Base-by-base conservation (phyloP, 2,888 invertebrate species). In the Pristionchus maxplancki region DNA sequence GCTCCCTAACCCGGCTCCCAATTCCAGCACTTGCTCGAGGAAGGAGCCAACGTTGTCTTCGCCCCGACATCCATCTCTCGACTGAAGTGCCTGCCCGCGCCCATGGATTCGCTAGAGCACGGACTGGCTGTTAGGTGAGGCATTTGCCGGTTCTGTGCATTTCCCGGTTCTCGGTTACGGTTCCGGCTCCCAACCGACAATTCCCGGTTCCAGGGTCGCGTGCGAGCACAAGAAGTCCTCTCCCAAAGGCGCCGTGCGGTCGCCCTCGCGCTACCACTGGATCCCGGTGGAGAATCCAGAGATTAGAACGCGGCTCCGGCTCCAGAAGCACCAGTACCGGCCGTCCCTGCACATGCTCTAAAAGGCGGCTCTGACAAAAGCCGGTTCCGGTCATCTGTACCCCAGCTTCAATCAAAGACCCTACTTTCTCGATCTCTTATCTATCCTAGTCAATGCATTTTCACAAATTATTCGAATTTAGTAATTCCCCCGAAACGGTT, bases 191-290 rank as follows among this genome's bases (percentile, higher is more conserved):
- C n/a, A n/a, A n/a, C n/a, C n/a, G n/a, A n/a, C 1, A 50, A 13
- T 17, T n/a, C n/a, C 31, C 53, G 13, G 11, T 87, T 48, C 20
- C 71, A 87, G 86, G 50, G 71, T 87, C 24, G 86, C 87, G 88
- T 92, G 92, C 62, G 89, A 91, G 74, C 92, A 92, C 87, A 92
- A 92, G 88, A 91, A 92, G 89, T 90, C 90, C 6, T 89, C 90
- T 34, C 89, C 90, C 2, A 92, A 92, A 74, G 92, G 91, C 2
- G 84, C 91, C 11, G 91, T 92, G 37, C 84, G 91, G 48, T 91
- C 91, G 89, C 92, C 92, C 20, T 84, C 84, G 44, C 90, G 94
- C 71, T 94, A 94, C 83, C 93, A 93, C 89, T 94, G 94, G 94
- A 89, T 94, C 3, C 84, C 91, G 3, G 90, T 94, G n/a, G 90